phyloP scores from a whole-genome alignment of 2,797 vertebrate genomes.

The Eupleurogrammus muticus region DNA sequence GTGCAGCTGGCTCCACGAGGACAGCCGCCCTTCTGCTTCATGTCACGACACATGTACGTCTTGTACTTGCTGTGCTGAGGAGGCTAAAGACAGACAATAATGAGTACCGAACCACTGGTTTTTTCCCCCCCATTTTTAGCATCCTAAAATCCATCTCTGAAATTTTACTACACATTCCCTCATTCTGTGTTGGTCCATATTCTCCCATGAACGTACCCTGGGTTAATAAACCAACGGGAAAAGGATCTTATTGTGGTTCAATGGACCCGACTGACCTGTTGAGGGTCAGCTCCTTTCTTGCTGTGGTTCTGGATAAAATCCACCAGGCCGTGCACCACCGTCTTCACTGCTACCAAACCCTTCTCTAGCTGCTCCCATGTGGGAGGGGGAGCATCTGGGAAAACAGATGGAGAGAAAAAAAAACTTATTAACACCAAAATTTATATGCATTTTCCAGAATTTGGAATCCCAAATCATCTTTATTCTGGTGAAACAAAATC shows the following conservation, averaged over 20 bases:
- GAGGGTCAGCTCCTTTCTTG: constrained; percentile 98
- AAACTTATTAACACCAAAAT: neutral
- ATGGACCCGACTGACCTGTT: constrained; percentile 86
- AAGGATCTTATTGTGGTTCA: neutral
- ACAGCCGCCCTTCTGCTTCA: constrained; percentile 99
- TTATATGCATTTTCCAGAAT: neutral
- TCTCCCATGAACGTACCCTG: neutral
- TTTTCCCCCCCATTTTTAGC: neutral
- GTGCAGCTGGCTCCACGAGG: constrained; percentile 98
- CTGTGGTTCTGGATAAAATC: constrained; percentile 99
- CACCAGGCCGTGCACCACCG: constrained; percentile 97
- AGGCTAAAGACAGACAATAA: constrained; percentile 80
- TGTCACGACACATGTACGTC: constrained; percentile 99
- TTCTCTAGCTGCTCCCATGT: constrained; percentile 98
- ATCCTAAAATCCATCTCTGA: constrained; percentile 1
- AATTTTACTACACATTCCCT: constrained; percentile 6
- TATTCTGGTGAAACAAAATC: no score
- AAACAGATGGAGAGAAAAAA: constrained; percentile 1
- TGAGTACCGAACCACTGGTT: neutral
- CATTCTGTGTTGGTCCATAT: neutral
- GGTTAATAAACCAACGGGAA: neutral
- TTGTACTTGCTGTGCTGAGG: constrained; percentile 99
- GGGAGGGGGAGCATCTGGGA: constrained; percentile 94
- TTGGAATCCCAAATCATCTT: neutral
- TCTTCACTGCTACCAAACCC: constrained; percentile 96